A percentile compares a stretch with the other conserved stretches of the same genome.
phyloP scores from a whole-genome alignment of 1,140 invertebrate genomes.

The Eumeta japonica region DNA sequence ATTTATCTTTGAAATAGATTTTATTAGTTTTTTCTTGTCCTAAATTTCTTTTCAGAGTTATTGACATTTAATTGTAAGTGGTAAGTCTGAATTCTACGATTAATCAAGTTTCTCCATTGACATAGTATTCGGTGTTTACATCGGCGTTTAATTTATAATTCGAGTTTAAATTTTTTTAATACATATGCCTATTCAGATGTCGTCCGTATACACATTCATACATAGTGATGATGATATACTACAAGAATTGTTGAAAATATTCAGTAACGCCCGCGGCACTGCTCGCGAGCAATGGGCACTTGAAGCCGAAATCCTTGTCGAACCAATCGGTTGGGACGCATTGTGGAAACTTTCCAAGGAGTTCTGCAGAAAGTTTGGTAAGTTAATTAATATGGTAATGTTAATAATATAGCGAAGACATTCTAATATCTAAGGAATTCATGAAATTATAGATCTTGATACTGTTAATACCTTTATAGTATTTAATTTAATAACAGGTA shows the following conservation, averaged over 20 bases:
- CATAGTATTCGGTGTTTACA: too few species aligned
- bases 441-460: neutral
- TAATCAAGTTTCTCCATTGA: too few species aligned
- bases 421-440: too few species aligned
- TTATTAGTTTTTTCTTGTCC: neutral
- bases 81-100: too few species aligned
- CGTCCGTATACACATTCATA: constrained; percentile 35
- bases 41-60: neutral
- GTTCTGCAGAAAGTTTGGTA: constrained; percentile 49
- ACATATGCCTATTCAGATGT: too few species aligned
- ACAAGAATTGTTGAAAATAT: constrained; percentile 35
- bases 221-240: constrained; percentile 38
- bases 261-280: constrained; percentile 30
- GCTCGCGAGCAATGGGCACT: constrained; percentile 39
- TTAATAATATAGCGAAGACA: too few species aligned
- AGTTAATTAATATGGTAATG: constrained; percentile 7
- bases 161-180: too few species aligned
- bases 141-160: too few species aligned
- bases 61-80: too few species aligned
- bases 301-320: constrained; percentile 39
- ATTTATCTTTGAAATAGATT: neutral
- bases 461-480: neutral
- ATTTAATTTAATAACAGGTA: too few species aligned
- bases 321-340: constrained; percentile 46
- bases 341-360: constrained; percentile 48